These are phyloP conservation scores for Anthophora plumipes DNA, from an alignment of 2,888 invertebrate species.

Conservation along the genomic window DNA sequence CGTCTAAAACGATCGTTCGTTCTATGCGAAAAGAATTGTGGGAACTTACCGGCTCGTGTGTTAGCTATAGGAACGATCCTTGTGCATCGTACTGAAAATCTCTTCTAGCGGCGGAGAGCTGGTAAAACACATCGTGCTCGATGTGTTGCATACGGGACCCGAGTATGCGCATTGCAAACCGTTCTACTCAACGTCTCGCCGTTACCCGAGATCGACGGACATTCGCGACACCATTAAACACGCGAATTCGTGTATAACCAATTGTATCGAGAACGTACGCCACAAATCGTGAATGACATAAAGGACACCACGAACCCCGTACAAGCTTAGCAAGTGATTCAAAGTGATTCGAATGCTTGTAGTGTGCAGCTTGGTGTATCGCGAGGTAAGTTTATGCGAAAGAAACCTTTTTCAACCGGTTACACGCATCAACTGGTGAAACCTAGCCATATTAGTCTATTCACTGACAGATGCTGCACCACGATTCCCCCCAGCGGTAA, in stretches of 20 bases:
- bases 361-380: neutral
- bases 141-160: no score
- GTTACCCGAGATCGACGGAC: neutral
- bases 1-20: conserved; percentile 41
- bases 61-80: neutral
- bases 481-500: conserved; percentile 33
- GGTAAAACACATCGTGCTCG: neutral
- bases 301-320: neutral
- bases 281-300: neutral
- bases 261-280: neutral
- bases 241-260: neutral
- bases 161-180: neutral
- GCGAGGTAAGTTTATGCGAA: neutral
- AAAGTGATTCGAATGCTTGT: neutral
- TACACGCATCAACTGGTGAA: conserved; percentile 19
- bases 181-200: neutral
- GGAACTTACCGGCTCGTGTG: conserved; percentile 15
- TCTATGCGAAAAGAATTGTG: conserved; percentile 25
- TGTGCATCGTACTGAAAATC: neutral
- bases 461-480: conserved; percentile 26
- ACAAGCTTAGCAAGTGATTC: neutral
- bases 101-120: neutral
- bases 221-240: neutral
- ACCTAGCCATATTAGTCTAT: conserved; percentile 48
- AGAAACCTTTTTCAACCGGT: conserved; percentile 22